These are phyloP conservation scores for Amniataba percoides DNA, from an alignment of 2,797 vertebrate species.

Conservation along the genomic window DNA sequence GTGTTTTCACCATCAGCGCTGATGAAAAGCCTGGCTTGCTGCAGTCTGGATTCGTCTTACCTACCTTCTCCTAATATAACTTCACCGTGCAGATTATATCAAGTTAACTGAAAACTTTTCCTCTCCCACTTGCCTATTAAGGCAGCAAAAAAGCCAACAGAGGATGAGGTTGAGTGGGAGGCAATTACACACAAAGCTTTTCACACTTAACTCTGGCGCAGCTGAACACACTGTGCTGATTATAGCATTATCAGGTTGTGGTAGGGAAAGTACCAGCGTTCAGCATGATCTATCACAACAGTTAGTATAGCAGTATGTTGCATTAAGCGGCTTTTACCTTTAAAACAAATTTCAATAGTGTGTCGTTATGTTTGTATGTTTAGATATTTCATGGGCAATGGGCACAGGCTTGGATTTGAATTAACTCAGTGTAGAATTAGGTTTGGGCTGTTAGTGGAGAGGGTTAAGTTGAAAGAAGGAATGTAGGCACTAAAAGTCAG, in stretches of 20 bases:
- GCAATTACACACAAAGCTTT: slow-evolving; percentile 52
- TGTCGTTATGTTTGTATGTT: slow-evolving; percentile 24
- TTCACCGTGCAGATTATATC: slow-evolving; percentile 34
- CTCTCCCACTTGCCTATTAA: slow-evolving; percentile 11
- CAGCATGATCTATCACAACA: slow-evolving; percentile 28
- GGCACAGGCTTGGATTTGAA: slow-evolving; percentile 26
- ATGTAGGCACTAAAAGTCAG: slow-evolving; percentile 52
- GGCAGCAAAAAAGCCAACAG: slow-evolving; percentile 16
- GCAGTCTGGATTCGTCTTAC: slow-evolving; percentile 29
- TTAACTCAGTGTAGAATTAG: slow-evolving; percentile 35
- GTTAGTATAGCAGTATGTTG: slow-evolving; percentile 3
- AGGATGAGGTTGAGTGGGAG: slow-evolving; percentile 46
- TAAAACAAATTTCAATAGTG: slow-evolving; percentile 4
- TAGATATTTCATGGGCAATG: slow-evolving; percentile 35
- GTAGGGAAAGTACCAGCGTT: slow-evolving; percentile 23
- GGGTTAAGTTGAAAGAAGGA: slow-evolving; percentile 43
- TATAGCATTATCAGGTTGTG: slow-evolving; percentile 18
- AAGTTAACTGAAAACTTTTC: slow-evolving; percentile 29
- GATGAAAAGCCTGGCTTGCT: slow-evolving; percentile 21
- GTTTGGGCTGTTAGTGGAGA: slow-evolving; percentile 26
- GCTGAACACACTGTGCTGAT: slow-evolving; percentile 45
- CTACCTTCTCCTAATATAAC: slow-evolving; percentile 12
- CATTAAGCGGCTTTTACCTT: slow-evolving; percentile 18
- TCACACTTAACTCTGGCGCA: slow-evolving; percentile 58
- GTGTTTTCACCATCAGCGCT: slow-evolving; percentile 25